A percentile compares a stretch with the other conserved stretches of the same genome.
Evolutionary conservation across 2,888 invertebrate species (phyloP).

Genomic region (Philonicus albiceps): DNA sequence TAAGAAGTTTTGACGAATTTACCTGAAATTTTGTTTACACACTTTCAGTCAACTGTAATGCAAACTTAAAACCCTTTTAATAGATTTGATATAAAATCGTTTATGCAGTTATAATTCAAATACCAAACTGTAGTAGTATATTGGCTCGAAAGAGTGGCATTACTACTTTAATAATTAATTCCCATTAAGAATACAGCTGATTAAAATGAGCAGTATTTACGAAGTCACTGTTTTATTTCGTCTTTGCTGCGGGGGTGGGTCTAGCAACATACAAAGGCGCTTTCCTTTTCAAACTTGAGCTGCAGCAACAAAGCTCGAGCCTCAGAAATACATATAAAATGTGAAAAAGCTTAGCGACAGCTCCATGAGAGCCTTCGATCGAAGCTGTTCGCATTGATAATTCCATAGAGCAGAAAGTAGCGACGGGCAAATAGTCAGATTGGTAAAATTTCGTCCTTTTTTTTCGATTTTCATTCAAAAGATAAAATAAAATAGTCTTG

Average conservation of each 20-base stretch:
- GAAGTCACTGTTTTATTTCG: neutral
- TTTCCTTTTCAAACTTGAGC: neutral
- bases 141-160: too few species aligned
- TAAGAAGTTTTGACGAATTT: too few species aligned
- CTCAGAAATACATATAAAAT: slow-evolving; percentile 10
- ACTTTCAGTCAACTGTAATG: too few species aligned
- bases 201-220: too few species aligned
- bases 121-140: too few species aligned
- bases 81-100: too few species aligned
- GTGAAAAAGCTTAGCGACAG: neutral
- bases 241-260: neutral
- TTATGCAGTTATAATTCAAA: too few species aligned
- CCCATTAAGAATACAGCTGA: too few species aligned
- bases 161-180: too few species aligned
- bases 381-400: slow-evolving; percentile 19
- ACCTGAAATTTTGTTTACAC: too few species aligned
- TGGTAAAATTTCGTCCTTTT: slow-evolving; percentile 20
- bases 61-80: too few species aligned
- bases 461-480: neutral
- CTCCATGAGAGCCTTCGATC: slow-evolving; percentile 26
- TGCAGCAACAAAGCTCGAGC: slow-evolving; percentile 10
- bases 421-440: slow-evolving; percentile 7
- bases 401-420: neutral
- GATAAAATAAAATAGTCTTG: neutral
- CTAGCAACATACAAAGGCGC: neutral